Evolutionary conservation across 2,113 vertebrate species (phyloP).

Genomic region (Athene noctua): DNA sequence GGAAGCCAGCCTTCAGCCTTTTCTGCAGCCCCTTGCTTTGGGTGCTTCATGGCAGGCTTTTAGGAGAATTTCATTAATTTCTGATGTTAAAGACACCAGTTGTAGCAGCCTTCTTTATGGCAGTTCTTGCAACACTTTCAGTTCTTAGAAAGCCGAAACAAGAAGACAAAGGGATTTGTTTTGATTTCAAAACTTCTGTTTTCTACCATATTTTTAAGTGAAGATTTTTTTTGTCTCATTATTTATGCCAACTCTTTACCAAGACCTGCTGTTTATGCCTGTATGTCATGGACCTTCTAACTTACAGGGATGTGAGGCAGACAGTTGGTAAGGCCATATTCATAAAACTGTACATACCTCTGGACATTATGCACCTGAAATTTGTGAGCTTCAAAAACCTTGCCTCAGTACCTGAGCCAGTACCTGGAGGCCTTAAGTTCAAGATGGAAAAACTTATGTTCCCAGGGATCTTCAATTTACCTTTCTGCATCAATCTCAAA

Average conservation of each 20-base stretch:
- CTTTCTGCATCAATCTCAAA: background rate
- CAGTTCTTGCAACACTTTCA: background rate
- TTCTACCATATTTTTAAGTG: background rate
- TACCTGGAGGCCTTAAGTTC: background rate
- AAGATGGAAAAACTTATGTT: background rate
- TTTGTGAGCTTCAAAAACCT: background rate
- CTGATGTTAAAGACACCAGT: background rate
- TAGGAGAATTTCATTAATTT: background rate
- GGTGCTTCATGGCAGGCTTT: background rate
- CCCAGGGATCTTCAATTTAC: background rate
- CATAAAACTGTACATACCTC: fast-evolving
- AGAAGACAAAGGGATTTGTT: background rate
- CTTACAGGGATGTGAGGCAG: background rate
- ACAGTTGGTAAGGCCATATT: background rate
- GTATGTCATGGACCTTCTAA: background rate
- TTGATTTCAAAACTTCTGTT: background rate
- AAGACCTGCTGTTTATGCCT: background rate
- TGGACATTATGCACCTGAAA: background rate
- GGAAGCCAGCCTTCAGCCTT: background rate
- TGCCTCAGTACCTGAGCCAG: background rate
- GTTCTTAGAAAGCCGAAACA: constrained; percentile 19
- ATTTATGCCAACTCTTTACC: background rate
- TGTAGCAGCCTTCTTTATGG: background rate
- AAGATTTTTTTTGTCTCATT: background rate
- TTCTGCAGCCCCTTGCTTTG: background rate